Conservation (phyloP, 2,888 invertebrate species). For the Synanthedon andrenaeformis region DNA sequence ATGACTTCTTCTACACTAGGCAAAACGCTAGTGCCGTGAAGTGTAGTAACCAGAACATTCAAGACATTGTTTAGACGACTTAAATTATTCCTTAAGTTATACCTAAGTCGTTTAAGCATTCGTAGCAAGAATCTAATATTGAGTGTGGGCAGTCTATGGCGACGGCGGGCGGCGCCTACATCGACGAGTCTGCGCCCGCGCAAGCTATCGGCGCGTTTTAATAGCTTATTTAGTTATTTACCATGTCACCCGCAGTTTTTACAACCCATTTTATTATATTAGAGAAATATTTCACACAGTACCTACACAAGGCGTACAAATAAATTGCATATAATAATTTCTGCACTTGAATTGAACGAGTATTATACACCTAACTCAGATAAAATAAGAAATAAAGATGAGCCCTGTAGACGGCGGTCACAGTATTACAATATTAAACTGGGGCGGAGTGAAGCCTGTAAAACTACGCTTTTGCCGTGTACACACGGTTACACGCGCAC, state of each 20-base stretch:
- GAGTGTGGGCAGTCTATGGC: conserved; percentile 30
- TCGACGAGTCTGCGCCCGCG: conserved; percentile 15
- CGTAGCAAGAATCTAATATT: conserved; percentile 19
- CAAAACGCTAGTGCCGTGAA: neutral
- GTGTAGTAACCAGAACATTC: too few relatives aligned
- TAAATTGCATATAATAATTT: conserved; percentile 12
- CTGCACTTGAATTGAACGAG: conserved; percentile 10
- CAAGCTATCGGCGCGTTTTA: conserved; percentile 9
- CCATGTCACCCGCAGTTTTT: neutral
- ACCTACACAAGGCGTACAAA: conserved; percentile 12
- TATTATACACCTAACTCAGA: conserved; percentile 3
- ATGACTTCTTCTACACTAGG: neutral
- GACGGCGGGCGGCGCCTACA: conserved; percentile 29
- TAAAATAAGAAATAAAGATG: too few relatives aligned
- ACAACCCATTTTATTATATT: conserved; percentile 2
- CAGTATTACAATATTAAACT: too few relatives aligned
- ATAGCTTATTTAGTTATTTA: conserved; percentile 5
- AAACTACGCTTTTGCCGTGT: too few relatives aligned
- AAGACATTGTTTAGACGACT: too few relatives aligned
- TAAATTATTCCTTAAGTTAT: too few relatives aligned
- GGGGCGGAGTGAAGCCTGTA: too few relatives aligned
- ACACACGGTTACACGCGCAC: too few relatives aligned
- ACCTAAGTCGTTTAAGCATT: conserved; percentile 32
- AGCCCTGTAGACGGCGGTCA: too few relatives aligned
- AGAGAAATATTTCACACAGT: conserved; percentile 13